Percentiles rank a stretch among this genome's conserved stretches.
These are phyloP conservation scores for Tupaia tana DNA, from an alignment of 2,113 vertebrate species.

Conservation along the genomic window DNA sequence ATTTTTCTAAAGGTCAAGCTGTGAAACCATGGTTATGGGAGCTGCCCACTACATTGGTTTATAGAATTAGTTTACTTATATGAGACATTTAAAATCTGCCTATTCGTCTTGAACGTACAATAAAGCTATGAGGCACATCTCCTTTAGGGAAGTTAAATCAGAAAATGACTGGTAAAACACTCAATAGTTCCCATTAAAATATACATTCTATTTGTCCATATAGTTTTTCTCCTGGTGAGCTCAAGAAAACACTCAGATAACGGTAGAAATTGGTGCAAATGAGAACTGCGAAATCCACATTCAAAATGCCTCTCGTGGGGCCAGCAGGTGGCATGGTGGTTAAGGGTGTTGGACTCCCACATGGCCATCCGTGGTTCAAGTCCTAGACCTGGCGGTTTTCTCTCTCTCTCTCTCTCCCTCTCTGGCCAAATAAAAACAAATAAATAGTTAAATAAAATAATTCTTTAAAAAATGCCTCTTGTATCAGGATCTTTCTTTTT, in stretches of 20 bases:
- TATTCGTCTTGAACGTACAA: not conserved
- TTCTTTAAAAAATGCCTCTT: not conserved
- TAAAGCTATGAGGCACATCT: not conserved
- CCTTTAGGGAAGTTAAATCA: not conserved
- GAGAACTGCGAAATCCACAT: not conserved
- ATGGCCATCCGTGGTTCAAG: too few species aligned
- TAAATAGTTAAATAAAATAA: too few species aligned
- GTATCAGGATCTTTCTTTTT: not conserved
- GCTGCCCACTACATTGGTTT: not conserved
- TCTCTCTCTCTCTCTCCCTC: too few species aligned
- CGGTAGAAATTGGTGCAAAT: not conserved
- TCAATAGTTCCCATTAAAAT: not conserved
- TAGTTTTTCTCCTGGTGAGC: not conserved
- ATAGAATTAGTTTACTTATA: not conserved
- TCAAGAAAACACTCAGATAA: not conserved
- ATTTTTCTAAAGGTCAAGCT: conserved; percentile 32
- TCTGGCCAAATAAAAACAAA: too few species aligned
- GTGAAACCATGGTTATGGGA: not conserved
- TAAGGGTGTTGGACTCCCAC: too few species aligned
- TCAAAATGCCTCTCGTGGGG: not conserved
- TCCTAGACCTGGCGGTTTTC: too few species aligned
- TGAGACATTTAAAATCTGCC: not conserved
- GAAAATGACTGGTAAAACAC: not conserved
- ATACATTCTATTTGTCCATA: not conserved
- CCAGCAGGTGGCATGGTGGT: too few species aligned